Evolutionary conservation across 2,888 invertebrate species (phyloP), one percentile per base, ranked within the genome.

Genomic region (Psylliodes chrysocephalus): DNA sequence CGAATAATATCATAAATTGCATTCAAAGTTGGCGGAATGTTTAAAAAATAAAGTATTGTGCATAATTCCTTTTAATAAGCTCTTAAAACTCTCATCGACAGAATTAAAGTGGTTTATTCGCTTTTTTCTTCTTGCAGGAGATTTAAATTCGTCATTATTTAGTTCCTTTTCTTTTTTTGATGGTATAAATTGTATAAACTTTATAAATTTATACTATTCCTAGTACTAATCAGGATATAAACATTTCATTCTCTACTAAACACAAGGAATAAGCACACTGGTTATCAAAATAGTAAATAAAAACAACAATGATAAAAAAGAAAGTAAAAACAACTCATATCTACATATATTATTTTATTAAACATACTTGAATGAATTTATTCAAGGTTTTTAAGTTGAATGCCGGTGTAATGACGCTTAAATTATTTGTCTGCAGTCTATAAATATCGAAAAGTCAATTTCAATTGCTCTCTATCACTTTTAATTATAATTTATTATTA

Each of bases 381-480:
- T 47, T 28, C 25, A 47, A 47, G 47, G 25, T 2, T 28, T 47
- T 47, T 28, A 17, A 17, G 18, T 14, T 38, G 19, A 52, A 52
- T 52, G 52, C 33, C 18, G 52, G 52, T n/a, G 52, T 35, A 52
- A 52, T 35, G 52, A 52, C 38, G 38, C 35, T 38, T 52, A 52
- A 52, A 52, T 52, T 35, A 52, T 52, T 38, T 52, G 38, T 52
- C 38, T 52, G 52, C 35, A 22, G 35, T 18, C 35, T 22, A 33
- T 38, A 52, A 52, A 52, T 52, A 52, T 52, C 52, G 35, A 19
- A 17, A 35, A 52, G 52, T 52, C 35, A 52, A 52, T 52, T 52
- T 38, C 52, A 52, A 52, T 52, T 52, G 38, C 35, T 35, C 17
- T 52, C 35, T 38, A 52, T 52, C 52, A 38, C 52, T 17, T 38